Conservation (phyloP, 2,113 vertebrate species). For the Falco punctatus region DNA sequence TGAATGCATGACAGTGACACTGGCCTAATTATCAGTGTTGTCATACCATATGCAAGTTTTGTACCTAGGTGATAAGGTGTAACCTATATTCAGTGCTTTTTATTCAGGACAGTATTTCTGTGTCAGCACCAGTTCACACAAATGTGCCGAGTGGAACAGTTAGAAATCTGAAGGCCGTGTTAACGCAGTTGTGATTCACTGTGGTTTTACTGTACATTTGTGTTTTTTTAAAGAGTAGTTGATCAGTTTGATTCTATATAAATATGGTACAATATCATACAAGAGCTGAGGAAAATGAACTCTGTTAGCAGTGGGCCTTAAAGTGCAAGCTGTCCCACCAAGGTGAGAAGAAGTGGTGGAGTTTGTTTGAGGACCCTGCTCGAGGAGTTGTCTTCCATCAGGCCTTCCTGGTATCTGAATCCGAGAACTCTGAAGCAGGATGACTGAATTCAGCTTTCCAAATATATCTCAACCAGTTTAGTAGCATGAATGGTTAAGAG, state of each 20-base stretch:
- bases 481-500: background rate
- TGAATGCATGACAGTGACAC: fast-evolving
- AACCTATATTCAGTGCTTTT: background rate
- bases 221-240: background rate
- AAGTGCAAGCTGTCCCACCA: background rate
- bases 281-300: background rate
- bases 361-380: background rate
- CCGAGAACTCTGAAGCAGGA: background rate
- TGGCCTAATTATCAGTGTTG: background rate
- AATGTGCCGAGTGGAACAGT: background rate
- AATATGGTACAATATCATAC: background rate
- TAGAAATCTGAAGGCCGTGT: background rate
- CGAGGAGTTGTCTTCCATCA: background rate
- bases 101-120: background rate
- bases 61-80: background rate
- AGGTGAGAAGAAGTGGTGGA: background rate
- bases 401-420: background rate
- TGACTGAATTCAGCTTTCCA: background rate
- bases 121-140: background rate
- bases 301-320: background rate
- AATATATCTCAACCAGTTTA: background rate
- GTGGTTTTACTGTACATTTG: background rate
- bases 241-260: background rate
- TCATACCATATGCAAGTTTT: background rate
- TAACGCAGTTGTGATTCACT: fast-evolving